phyloP scores from a whole-genome alignment of 2,888 invertebrate genomes.

The Bombylius major region DNA sequence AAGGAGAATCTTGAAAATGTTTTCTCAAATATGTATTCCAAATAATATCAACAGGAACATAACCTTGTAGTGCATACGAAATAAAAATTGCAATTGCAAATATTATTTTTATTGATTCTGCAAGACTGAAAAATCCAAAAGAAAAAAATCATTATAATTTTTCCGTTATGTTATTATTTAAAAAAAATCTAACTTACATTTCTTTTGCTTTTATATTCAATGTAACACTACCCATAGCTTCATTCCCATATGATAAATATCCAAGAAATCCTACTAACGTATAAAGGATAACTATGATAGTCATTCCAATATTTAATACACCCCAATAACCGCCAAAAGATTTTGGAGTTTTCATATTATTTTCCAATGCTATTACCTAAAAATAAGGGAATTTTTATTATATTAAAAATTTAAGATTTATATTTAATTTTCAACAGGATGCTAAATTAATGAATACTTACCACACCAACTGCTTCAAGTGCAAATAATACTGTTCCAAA shows the following conservation, averaged over 20 bases:
- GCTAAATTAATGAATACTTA: conserved; percentile 36
- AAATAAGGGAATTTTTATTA: background rate
- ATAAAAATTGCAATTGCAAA: conserved; percentile 62
- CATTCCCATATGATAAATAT: conserved; percentile 63
- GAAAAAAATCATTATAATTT: background rate
- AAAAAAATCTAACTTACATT: conserved; percentile 37
- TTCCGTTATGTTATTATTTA: background rate
- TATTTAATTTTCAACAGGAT: background rate
- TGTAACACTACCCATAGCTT: conserved; percentile 62
- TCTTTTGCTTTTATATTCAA: conserved; percentile 57
- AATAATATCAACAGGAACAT: conserved; percentile 72
- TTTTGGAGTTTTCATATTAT: conserved; percentile 75
- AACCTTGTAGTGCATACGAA: conserved; percentile 77
- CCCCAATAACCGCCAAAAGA: conserved; percentile 65
- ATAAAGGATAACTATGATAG: conserved; percentile 61
- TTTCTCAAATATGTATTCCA: conserved; percentile 44
- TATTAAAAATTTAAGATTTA: background rate
- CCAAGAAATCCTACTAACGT: conserved; percentile 71
- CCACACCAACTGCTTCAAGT: conserved; percentile 69
- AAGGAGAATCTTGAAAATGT: conserved; percentile 26
- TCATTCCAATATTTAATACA: conserved; percentile 72
- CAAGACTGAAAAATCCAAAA: conserved; percentile 40
- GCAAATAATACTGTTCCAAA: conserved; percentile 88
- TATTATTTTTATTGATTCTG: conserved; percentile 48
- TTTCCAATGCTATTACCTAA: conserved; percentile 80